Evolutionary conservation across 2,888 invertebrate genomes (phyloP), one percentile per base, ranked within the genome.

Genomic region (Drosophila histrio): DNA sequence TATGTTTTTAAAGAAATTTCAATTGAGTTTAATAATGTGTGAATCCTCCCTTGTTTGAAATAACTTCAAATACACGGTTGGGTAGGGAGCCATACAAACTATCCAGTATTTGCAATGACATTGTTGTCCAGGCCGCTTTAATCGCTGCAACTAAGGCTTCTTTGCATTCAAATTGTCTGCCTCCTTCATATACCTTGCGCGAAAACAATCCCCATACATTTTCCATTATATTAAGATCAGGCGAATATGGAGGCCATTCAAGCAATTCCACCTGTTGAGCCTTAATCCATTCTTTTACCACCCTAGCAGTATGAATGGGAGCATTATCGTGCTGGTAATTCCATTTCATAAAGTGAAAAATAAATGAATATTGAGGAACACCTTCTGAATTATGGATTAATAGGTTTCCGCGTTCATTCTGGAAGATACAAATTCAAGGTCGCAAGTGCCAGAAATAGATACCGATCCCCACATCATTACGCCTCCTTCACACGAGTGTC

Each of bases 401-500:
- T 60, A 49, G 41, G 8, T 44, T 32, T 49, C 59, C 36, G 52
- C 63, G 36, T 41, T 62, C 39, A 71, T 71, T 50, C 50, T 67
- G 30, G 28, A 30, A 38, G 57, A 53, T 19, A 64, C 32, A 57
- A 72, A 67, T 49, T 72, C 56, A 21, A 54, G 38, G 43, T 54
- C 58, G 52, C 41, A 57, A 8, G 60, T 47, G 24, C 62, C 65
- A 61, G 41, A 72, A 36, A 41, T 49, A 36, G 56, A 63, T 34
- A 64, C 50, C 56, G 61, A 41, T 34, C 58, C 53, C 67, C 64
- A 67, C 17, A 64, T 57, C 53, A 71, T 62, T 43, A 26, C 24
- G 7, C 3, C 24, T 26, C 24, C n/a, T n/a, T n/a, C n/a, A n/a
- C n/a, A n/a, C n/a, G n/a, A n/a, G n/a, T n/a, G n/a, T n/a, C n/a